Percentiles rank a stretch among this genome's conserved stretches.
phyloP scores from a whole-genome alignment of 1,140 invertebrate species.

The Scylla paramamosain region DNA sequence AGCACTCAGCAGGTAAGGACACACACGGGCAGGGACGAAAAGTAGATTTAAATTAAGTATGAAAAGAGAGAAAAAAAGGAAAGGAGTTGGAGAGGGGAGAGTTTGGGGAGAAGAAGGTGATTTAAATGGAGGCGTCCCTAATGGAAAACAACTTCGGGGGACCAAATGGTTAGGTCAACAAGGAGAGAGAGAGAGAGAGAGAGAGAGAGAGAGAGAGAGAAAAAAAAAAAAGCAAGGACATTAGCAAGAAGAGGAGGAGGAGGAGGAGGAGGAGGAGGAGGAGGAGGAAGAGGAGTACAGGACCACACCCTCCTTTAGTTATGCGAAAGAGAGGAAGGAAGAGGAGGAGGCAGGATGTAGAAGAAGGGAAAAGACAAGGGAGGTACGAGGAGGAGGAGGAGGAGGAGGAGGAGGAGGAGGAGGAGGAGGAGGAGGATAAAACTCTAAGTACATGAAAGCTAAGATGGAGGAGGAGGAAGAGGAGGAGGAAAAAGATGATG shows the following conservation, averaged over 20 bases:
- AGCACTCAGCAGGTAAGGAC: too few species aligned
- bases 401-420: background rate
- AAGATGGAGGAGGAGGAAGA: too few species aligned
- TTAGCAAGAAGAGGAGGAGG: background rate
- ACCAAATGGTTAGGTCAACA: background rate
- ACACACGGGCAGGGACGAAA: too few species aligned
- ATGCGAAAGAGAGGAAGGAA: too few species aligned
- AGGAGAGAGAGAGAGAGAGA: background rate
- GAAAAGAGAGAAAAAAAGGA: too few species aligned
- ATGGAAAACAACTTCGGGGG: background rate
- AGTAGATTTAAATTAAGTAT: too few species aligned
- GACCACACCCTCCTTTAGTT: too few species aligned
- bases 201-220: too few species aligned
- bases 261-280: constrained; percentile 15
- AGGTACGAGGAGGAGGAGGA: background rate
- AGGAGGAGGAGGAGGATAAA: background rate
- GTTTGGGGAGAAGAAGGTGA: background rate
- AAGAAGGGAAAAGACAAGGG: background rate
- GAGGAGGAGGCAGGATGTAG: background rate
- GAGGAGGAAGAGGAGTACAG: too few species aligned
- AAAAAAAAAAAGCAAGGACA: background rate
- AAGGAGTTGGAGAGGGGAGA: background rate
- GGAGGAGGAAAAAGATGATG: too few species aligned
- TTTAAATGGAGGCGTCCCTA: background rate
- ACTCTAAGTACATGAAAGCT: too few species aligned